Percentiles rank a stretch among this genome's conserved stretches.
These are phyloP conservation scores for Colletes latitarsis DNA, from an alignment of 1,140 invertebrate species.

Conservation along the genomic window DNA sequence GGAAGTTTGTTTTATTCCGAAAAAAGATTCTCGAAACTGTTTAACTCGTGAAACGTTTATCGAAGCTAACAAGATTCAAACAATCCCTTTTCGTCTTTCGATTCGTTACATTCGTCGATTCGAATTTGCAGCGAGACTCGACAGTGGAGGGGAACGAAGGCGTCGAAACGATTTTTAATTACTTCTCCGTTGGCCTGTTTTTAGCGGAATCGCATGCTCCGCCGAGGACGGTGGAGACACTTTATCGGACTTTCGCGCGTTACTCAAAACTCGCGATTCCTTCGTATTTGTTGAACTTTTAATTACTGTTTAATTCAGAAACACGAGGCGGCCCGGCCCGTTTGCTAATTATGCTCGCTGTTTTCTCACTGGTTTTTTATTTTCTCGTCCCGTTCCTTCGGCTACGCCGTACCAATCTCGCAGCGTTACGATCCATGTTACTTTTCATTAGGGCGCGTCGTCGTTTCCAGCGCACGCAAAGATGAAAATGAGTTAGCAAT, in stretches of 20 bases:
- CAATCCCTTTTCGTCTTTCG: neutral
- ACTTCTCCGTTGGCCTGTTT: constrained; percentile 6
- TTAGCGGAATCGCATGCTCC: neutral
- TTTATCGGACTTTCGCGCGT: neutral
- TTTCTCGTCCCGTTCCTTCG: neutral
- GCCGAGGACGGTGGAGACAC: neutral
- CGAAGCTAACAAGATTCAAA: too few relatives aligned
- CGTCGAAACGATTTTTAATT: constrained; percentile 34
- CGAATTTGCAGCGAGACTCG: neutral
- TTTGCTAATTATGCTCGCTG: constrained; percentile 19
- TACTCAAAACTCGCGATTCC: neutral
- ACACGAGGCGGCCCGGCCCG: too few relatives aligned
- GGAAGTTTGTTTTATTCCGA: too few relatives aligned
- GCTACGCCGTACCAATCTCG: neutral
- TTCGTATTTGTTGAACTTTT: constrained; percentile 34
- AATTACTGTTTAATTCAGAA: constrained; percentile 29
- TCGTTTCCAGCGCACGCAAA: neutral
- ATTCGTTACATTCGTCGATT: neutral
- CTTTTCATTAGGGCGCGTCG: neutral
- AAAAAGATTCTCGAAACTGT: too few relatives aligned
- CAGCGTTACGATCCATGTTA: neutral
- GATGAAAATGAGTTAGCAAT: neutral
- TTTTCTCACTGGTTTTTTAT: neutral
- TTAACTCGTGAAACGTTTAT: too few relatives aligned
- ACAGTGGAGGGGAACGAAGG: neutral